Conservation (phyloP, 92 coral and sea anemone genomes). For the Isaurus tuberculatus region DNA sequence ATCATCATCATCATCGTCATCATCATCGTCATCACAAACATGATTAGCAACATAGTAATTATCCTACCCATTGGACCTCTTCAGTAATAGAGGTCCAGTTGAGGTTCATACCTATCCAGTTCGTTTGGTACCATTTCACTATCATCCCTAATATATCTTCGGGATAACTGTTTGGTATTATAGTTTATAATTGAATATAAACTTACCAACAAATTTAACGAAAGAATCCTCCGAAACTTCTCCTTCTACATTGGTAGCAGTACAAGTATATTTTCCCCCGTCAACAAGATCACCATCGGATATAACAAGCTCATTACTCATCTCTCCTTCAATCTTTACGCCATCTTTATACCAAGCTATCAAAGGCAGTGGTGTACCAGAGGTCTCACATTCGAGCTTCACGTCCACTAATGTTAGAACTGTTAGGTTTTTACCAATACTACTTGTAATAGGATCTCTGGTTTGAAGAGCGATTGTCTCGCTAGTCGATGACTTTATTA, state of each 20-base stretch:
- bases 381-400: constrained; percentile 70
- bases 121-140: too few relatives aligned
- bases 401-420: constrained; percentile 70
- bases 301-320: constrained; percentile 53
- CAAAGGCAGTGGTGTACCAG: constrained; percentile 72
- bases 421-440: constrained; percentile 71
- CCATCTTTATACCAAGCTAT: constrained; percentile 75
- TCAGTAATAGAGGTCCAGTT: too few relatives aligned
- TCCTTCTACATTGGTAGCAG: constrained; percentile 66
- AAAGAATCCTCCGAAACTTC: constrained; percentile 39
- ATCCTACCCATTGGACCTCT: too few relatives aligned
- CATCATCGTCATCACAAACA: too few relatives aligned
- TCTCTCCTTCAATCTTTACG: constrained; percentile 6
- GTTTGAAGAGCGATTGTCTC: constrained; percentile 35
- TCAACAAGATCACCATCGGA: constrained; percentile 52
- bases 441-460: constrained; percentile 51
- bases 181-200: not conserved
- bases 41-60: too few relatives aligned
- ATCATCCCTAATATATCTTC: too few relatives aligned
- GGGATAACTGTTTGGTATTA: too few relatives aligned
- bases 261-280: constrained; percentile 75
- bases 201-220: constrained; percentile 27
- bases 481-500: constrained; percentile 23
- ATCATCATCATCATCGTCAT: too few relatives aligned
- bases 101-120: too few relatives aligned